Evolutionary conservation across 1,140 invertebrate genomes (phyloP).

Genomic region (Brachionus paranguensis): DNA sequence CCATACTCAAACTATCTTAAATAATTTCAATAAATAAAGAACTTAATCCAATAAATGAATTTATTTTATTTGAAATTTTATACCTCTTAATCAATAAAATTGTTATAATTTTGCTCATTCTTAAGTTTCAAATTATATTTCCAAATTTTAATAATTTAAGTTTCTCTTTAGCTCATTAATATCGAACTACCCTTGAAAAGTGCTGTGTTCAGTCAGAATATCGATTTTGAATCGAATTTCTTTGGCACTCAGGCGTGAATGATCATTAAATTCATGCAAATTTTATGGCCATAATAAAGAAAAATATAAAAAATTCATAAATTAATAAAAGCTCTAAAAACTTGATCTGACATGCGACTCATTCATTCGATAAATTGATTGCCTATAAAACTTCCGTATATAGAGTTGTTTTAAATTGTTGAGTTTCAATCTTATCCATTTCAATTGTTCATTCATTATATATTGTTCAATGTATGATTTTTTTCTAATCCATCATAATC

Average conservation of each 20-base stretch:
- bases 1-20: neutral
- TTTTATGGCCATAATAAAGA: neutral
- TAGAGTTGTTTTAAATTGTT: neutral
- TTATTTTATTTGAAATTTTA: neutral
- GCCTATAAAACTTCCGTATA: neutral
- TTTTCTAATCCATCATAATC: neutral
- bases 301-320: neutral
- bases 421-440: neutral
- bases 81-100: neutral
- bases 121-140: neutral
- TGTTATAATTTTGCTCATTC: neutral
- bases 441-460: neutral
- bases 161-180: neutral
- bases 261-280: neutral
- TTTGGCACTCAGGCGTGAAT: neutral
- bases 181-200: neutral
- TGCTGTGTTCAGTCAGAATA: neutral
- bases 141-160: neutral
- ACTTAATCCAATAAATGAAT: neutral
- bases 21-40: neutral
- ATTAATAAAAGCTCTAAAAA: neutral
- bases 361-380: neutral
- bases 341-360: neutral
- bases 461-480: neutral
- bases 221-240: neutral